These are phyloP conservation scores for Iphiclides podalirius DNA, from an alignment of 2,888 invertebrate genomes.

Conservation along the genomic window DNA sequence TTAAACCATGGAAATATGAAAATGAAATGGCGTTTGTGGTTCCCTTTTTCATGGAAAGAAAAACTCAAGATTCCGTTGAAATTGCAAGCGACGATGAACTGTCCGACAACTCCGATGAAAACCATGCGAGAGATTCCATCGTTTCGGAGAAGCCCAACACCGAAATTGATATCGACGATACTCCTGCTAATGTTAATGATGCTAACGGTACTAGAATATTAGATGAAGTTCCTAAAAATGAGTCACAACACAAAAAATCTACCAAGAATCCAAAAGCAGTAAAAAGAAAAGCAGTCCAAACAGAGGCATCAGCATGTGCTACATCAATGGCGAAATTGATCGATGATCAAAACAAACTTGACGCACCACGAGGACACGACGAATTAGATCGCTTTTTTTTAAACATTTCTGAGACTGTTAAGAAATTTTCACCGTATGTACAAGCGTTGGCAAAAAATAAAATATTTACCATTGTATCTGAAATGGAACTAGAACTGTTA, in stretches of 20 bases:
- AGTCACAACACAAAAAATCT: neutral
- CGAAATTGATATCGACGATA: neutral
- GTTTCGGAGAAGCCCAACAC: neutral
- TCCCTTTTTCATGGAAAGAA: slow-evolving; percentile 28
- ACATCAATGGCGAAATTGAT: slow-evolving; percentile 16
- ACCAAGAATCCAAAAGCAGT: slow-evolving; percentile 8
- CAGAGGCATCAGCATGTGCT: slow-evolving; percentile 8
- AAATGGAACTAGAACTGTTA: slow-evolving; percentile 25
- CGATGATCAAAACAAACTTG: slow-evolving; percentile 6
- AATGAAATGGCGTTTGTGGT: slow-evolving; percentile 33
- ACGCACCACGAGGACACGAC: slow-evolving; percentile 8
- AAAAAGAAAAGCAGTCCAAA: slow-evolving; percentile 11
- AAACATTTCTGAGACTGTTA: slow-evolving; percentile 28
- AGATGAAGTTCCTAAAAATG: slow-evolving; percentile 7
- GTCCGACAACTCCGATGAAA: slow-evolving; percentile 24
- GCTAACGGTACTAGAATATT: neutral
- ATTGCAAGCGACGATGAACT: slow-evolving; percentile 32
- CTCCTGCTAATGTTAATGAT: neutral
- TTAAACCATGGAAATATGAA: slow-evolving; percentile 34
- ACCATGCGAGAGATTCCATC: slow-evolving; percentile 4
- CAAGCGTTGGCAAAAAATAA: slow-evolving; percentile 29
- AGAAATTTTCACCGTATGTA: slow-evolving; percentile 27
- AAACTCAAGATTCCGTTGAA: slow-evolving; percentile 29
- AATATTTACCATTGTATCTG: slow-evolving; percentile 27
- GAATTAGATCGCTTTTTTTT: slow-evolving; percentile 28